Base-by-base conservation (phyloP, 64 coral and sea anemone genomes). In the Actinia equina region DNA sequence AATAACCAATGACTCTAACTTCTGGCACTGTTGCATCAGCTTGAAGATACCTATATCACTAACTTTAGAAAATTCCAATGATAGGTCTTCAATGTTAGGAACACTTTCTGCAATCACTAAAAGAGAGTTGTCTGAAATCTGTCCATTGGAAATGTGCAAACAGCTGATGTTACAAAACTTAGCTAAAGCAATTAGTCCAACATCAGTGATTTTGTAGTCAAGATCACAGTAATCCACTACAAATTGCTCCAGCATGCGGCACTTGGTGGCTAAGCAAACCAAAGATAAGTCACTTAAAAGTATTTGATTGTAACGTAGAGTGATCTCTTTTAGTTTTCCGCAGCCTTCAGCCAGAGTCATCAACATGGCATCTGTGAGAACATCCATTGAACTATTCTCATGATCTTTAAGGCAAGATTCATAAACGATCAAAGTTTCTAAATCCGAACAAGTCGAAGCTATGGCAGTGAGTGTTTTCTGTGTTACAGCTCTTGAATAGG, bases 141-240 rank as follows among this genome's bases (percentile, higher is more conserved):
- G 86, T 8, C 97, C 93, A 77, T 99, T 95, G 12, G 93, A 92
- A 69, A 99, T 77, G 80, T 93, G 89, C 70, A 99, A 84, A 59
- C 91, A 90, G 91, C 87, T 83, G 41, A 99, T 86, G 83, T 88
- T 89, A 77, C 91, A 97, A 49, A 95, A 88, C 43, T 95, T 86
- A 52, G 90, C 93, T 20, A 99, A 85, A 37, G 97, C 91, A 77
- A 82, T 92, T 49, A 99, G 82, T 12, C 97, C 97, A 78, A 87
- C 78, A 64, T 99, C 97, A 15, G 93, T 94, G 45, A 99, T 89
- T 79, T 86, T 88, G 27, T 93, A 77, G 71, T 96, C 87, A 79
- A 77, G 88, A 77, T 95, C 93, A 61, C 94, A 92, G 71, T 95
- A 95, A 86, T 99, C 97, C 79, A 99, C 83, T 13, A 95, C 91